phyloP scores from a whole-genome alignment of 1,140 invertebrate species.

The Papilio helenus region DNA sequence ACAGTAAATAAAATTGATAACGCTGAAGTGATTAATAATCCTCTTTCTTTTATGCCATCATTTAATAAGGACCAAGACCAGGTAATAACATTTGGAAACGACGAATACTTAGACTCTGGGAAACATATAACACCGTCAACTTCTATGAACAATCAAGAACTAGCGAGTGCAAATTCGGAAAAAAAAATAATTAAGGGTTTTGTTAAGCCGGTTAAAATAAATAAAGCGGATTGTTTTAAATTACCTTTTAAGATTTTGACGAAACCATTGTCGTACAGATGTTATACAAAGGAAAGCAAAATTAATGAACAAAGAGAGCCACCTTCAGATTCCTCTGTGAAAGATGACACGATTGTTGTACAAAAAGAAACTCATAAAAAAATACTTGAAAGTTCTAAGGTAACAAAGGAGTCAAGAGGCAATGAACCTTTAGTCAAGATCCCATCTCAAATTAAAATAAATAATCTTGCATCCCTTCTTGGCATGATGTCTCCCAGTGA shows the following conservation, averaged over 20 bases:
- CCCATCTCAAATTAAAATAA: slow-evolving; percentile 57
- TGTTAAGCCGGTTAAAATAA: slow-evolving; percentile 68
- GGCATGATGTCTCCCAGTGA: background rate
- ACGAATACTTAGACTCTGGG: background rate
- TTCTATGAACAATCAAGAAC: background rate
- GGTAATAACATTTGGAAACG: slow-evolving; percentile 49
- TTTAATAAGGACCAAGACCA: slow-evolving; percentile 42
- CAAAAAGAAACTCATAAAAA: background rate
- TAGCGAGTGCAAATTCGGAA: background rate
- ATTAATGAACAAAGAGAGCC: background rate
- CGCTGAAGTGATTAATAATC: slow-evolving; percentile 69
- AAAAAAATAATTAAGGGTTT: slow-evolving; percentile 42
- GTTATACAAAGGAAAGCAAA: background rate
- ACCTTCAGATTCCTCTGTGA: slow-evolving; percentile 8
- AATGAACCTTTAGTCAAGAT: slow-evolving; percentile 56
- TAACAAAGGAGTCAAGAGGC: slow-evolving; percentile 24
- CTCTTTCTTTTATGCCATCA: slow-evolving; percentile 64
- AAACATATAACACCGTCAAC: background rate
- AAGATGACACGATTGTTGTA: background rate
- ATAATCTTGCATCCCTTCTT: slow-evolving; percentile 18
- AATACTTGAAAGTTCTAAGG: background rate
- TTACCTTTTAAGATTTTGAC: background rate
- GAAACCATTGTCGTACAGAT: slow-evolving; percentile 43
- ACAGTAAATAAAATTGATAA: slow-evolving; percentile 71
- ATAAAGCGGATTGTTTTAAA: slow-evolving; percentile 66